These are phyloP conservation scores for Macrocentrus cingulum DNA, from an alignment of 1,140 invertebrate genomes.

Conservation along the genomic window DNA sequence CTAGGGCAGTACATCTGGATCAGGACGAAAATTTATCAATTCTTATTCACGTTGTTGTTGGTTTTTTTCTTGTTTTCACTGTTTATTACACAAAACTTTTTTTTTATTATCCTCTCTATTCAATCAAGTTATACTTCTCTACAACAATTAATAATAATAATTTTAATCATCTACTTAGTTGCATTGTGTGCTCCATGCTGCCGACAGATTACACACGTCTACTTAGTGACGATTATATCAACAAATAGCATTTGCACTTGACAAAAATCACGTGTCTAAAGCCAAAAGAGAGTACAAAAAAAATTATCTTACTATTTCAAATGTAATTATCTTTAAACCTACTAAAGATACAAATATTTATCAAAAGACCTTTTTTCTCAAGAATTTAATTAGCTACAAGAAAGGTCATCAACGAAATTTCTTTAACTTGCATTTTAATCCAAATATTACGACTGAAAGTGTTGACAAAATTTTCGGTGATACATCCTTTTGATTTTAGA, in stretches of 20 bases:
- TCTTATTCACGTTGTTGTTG: conserved; percentile 15
- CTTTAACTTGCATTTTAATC: conserved; percentile 17
- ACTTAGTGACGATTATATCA: conserved; percentile 34
- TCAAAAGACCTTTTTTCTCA: no score
- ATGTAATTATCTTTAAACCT: no score
- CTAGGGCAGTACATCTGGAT: conserved; percentile 51
- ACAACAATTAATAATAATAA: conserved; percentile 11
- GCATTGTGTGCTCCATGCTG: conserved; percentile 20
- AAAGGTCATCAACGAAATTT: no score
- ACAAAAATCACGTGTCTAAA: no score
- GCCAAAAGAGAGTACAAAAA: no score
- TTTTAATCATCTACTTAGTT: conserved; percentile 23
- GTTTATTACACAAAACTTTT: no score
- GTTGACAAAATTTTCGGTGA: no score
- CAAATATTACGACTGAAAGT: conserved; percentile 14
- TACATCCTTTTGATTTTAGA: no score
- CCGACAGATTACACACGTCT: conserved; percentile 31
- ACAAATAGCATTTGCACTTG: conserved; percentile 35
- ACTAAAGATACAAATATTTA: no score
- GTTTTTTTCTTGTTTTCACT: no score
- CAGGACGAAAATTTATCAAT: conserved; percentile 36
- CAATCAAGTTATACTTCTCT: conserved; percentile 6
- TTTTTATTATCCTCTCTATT: conserved; percentile 5
- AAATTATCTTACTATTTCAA: no score
- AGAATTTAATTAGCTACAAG: no score